A percentile compares a stretch with the other conserved stretches of the same genome.
Evolutionary conservation across 2,797 vertebrate species (phyloP).

Genomic region (Acanthurus lineatus): DNA sequence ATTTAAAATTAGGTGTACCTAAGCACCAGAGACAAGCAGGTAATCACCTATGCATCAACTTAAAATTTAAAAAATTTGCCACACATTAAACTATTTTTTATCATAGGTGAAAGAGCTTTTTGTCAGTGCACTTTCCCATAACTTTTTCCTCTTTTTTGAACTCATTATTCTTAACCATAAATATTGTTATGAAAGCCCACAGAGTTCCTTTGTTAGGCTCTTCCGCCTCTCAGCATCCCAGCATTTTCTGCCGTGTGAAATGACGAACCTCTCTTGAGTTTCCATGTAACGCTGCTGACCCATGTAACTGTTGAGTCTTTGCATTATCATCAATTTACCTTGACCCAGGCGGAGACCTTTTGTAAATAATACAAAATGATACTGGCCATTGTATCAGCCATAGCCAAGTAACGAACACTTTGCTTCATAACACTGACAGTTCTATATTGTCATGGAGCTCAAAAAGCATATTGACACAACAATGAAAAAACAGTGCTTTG

Average conservation of each 20-base stretch:
- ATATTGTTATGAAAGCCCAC: neutral
- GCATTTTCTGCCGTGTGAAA: neutral
- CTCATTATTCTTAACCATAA: neutral
- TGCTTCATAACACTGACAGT: neutral
- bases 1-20: too few species aligned
- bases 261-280: neutral
- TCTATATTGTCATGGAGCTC: neutral
- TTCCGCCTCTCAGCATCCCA: neutral
- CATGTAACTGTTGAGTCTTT: neutral
- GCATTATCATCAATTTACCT: neutral
- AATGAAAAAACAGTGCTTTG: neutral
- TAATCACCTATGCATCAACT: neutral
- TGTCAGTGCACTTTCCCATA: neutral
- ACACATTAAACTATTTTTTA: too few species aligned
- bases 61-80: neutral
- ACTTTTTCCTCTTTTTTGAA: constrained; percentile 21
- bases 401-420: neutral
- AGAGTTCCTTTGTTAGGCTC: neutral
- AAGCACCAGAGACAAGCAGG: too few species aligned
- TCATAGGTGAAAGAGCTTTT: too few species aligned
- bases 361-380: neutral
- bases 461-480: too few species aligned
- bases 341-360: neutral
- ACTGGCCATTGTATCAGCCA: neutral
- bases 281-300: neutral